These are phyloP conservation scores for Erithacus rubecula DNA, from an alignment of 2,797 vertebrate species.

Conservation along the genomic window DNA sequence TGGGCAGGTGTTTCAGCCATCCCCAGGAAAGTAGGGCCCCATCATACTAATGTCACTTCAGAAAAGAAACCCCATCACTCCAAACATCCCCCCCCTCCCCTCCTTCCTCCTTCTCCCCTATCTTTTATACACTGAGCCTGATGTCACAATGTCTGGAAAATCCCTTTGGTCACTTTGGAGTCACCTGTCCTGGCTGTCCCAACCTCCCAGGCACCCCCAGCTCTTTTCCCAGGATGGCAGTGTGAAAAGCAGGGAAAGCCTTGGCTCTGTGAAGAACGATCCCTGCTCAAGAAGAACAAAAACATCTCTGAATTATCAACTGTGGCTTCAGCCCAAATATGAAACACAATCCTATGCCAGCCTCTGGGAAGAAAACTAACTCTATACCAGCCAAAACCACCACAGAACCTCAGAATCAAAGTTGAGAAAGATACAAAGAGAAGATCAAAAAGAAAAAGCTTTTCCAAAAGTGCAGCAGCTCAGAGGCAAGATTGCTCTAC, in stretches of 20 bases:
- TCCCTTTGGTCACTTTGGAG: not conserved
- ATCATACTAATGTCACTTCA: not conserved
- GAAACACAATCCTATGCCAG: not conserved
- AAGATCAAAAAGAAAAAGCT: not conserved
- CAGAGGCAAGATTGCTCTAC: not conserved
- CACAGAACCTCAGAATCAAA: not conserved
- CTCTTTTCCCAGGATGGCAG: rapidly evolving
- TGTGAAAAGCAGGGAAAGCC: not conserved
- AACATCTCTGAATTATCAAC: not conserved
- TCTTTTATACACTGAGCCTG: not conserved
- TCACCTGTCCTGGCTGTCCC: not conserved
- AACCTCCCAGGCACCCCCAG: not conserved
- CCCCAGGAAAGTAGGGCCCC: not conserved
- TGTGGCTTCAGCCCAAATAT: not conserved
- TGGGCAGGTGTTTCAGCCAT: not conserved
- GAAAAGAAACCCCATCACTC: not conserved
- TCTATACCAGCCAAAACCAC: not conserved
- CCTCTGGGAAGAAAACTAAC: not conserved
- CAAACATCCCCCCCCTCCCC: rapidly evolving
- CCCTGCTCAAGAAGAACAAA: not conserved
- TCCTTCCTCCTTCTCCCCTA: not conserved
- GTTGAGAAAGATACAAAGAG: not conserved
- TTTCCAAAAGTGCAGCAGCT: not conserved
- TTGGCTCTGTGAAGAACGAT: not conserved
- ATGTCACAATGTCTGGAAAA: not conserved